Evolutionary conservation across 2,888 invertebrate genomes (phyloP), one percentile per base, ranked within the genome.

Genomic region (Drosophila cognata): DNA sequence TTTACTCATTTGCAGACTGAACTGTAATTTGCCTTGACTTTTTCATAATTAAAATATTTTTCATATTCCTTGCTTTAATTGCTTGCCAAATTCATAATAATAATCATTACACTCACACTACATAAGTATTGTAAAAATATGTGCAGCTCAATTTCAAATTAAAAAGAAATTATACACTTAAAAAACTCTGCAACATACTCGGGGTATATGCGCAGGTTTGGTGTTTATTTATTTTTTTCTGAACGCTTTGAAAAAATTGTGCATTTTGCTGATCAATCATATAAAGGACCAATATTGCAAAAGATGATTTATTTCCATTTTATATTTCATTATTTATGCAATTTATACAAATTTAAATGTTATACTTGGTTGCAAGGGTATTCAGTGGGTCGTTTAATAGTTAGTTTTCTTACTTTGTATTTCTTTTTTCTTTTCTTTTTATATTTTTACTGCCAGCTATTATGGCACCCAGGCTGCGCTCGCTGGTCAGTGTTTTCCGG

Each of bases 361-460:
- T 41, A 41, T 41, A n/a, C n/a, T 4, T 46, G 43, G 21, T 46
- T 7, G 13, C 21, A 13, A 46, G 21, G 21, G 13, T 13, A 43
- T 43, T 43, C 3, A 13, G 6, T 43, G 7, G 3, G 21, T 21
- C 13, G 13, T 43, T 43, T 21, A 43, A n/a, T 43, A 43, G 13
- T 43, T 21, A 13, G 13, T 13, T 3, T 21, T 21, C 18, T 50
- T 50, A 18, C 18, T 50, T 18, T 5, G 2, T 1, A 29, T 29
- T 16, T 51, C 5, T 18, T 57, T 43, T 35, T 43, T 43, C 60
- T 21, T 73, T 77, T 84, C 5, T 18, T 57, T 43, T 35, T 43
- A 48, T 63, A 21, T 73, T 77, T 84, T 79, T 80, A 82, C 80
- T 74, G 88, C 88, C 85, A 74, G 66, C 65, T 70, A 73, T 84